Evolutionary conservation across 1,140 invertebrate species (phyloP), one percentile per base, ranked within the genome.

Genomic region (Probaryconus sp.): DNA sequence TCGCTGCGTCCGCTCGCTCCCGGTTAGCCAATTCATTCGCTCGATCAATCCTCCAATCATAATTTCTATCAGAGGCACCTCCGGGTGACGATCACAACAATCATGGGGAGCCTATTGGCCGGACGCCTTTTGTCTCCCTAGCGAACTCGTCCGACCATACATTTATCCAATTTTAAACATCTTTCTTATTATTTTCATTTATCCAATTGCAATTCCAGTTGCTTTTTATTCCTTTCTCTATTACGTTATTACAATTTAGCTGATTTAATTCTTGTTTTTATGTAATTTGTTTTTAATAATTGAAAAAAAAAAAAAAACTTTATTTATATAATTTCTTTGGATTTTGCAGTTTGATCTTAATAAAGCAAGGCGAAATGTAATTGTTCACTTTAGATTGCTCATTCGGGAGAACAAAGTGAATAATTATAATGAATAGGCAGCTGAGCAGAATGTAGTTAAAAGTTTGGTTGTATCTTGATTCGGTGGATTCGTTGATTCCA

Each of bases 41-140:
- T 78, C 72, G 67, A 81, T 81, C 81, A 83, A 81, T 83, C 81
- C 82, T 77, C 85, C 85, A 87, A 86, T 86, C 85, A 86, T 87
- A 87, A 87, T 87, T 85, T 85, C 78, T 81, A 87, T 87, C 84
- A 85, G 83, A 87, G 87, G 80, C 87, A 88, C 85, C 87, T 88
- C 82, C 82, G 85, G 81, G 84, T 87, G 85, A 87, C 84, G 84
- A 87, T 85, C 82, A 73, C 79, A 78, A 81, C 81, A 82, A 82
- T 82, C 79, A 81, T 53, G 72, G 78, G 74, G 61, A 73, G 69
- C 56, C 71, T 63, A 84, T 84, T 81, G 76, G 77, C 83, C 83
- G 82, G 82, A 83, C 82, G 82, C 81, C 79, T 81, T 83, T 85
- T 86, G 83, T 85, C 78, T 79, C 77, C 65, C 69, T 33, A 18